phyloP scores from a whole-genome alignment of 2,113 vertebrate species.

The Tympanuchus pallidicinctus region DNA sequence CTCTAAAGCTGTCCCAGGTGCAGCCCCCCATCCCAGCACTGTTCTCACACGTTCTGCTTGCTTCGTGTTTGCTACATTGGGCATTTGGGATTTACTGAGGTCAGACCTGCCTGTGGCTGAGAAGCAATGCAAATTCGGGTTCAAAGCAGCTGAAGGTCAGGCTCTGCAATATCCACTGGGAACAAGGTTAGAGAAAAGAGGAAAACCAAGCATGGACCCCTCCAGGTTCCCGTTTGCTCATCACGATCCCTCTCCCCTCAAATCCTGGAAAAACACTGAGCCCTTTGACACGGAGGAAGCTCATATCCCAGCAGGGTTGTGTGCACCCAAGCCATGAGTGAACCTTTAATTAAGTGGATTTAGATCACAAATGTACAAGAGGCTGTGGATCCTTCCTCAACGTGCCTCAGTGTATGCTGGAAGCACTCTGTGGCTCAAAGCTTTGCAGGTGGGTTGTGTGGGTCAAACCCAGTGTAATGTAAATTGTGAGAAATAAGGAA shows the following conservation, averaged over 20 bases:
- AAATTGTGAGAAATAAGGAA: neutral
- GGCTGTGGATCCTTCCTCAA: neutral
- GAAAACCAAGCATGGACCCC: neutral
- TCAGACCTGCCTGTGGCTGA: neutral
- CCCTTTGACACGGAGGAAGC: neutral
- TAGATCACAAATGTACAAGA: rapidly evolving
- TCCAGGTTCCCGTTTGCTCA: neutral
- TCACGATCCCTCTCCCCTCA: neutral
- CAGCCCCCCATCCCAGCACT: neutral
- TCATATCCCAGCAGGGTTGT: rapidly evolving
- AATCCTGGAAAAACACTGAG: neutral
- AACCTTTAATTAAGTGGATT: neutral
- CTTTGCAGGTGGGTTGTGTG: neutral
- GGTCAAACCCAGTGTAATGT: neutral
- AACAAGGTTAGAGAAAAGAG: neutral
- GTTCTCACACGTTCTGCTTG: neutral
- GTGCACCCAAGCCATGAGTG: neutral
- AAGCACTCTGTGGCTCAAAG: neutral
- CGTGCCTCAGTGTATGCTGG: neutral
- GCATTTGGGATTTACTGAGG: neutral
- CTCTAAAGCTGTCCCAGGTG: neutral
- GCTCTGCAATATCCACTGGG: neutral
- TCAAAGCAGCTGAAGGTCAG: neutral
- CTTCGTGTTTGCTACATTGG: neutral
- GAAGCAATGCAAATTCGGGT: neutral